Base-by-base conservation (phyloP, 2,888 invertebrate species). In the Epinotia ramella region DNA sequence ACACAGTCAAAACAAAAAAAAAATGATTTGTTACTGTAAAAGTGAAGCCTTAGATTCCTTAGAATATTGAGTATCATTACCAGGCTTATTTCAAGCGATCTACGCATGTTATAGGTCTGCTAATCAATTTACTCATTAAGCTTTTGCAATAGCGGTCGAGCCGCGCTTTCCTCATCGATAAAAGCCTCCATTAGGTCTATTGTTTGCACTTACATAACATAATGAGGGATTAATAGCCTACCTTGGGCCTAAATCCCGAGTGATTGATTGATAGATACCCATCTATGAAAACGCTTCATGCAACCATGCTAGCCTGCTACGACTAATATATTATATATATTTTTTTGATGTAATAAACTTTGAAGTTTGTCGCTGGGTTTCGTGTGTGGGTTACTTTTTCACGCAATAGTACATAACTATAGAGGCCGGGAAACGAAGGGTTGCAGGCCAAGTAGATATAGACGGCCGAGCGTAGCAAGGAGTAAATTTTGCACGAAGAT, bases 141-240 rank as follows among this genome's bases (percentile, higher is more conserved):
- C 57, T 74, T 65, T 70, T 65, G 74, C 64, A 71, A 75, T 40
- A 18, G 68, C 40, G 70, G 20, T 18, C 20, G 49, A 6, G 20
- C 57, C 73, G 75, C 49, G 28, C 77, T 80, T 81, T 81, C 78
- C 80, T 80, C 82, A 84, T 80, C 77, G 74, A 78, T 78, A 79
- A 78, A 77, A 78, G 77, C 77, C 53, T 77, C 77, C 77, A 53
- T 68, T 69, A 65, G 53, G 28, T 18, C 65, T 57, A 62, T 70
- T 73, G 70, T 77, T 66, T 79, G 67, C 68, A 77, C 72, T 69
- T 76, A 66, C 62, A 71, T 59, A 66, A 65, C 74, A 16, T 63
- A 49, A 62, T 60, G 33, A 60, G 53, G 65, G 62, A 72, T 57
- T 68, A 68, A 56, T 60, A 70, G 13, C 24, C n/a, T 24, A 11